A percentile compares a stretch with the other conserved stretches of the same genome.
phyloP scores from a whole-genome alignment of 92 coral and sea anemone genomes.

The Palythoa grandis region DNA sequence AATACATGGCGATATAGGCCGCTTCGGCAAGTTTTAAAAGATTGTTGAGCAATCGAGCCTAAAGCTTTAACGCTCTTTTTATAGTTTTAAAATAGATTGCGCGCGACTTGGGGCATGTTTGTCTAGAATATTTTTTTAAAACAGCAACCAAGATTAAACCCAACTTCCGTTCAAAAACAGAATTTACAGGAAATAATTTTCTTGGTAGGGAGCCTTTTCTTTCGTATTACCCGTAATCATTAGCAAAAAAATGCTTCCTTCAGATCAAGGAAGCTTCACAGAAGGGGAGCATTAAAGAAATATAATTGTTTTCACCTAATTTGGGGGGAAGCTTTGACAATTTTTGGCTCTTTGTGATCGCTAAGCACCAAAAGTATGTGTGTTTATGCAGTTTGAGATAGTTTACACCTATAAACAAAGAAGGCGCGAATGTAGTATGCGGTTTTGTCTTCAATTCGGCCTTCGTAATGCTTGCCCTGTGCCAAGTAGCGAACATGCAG shows the following conservation, averaged over 20 bases:
- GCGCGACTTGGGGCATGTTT: slow-evolving; percentile 58
- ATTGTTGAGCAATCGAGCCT: slow-evolving; percentile 10
- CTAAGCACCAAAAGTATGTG: slow-evolving; percentile 78
- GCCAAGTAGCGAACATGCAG: slow-evolving; percentile 32
- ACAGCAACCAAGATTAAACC: slow-evolving; percentile 80
- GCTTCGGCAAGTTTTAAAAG: slow-evolving; percentile 37
- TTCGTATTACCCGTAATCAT: slow-evolving; percentile 77
- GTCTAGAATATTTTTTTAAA: slow-evolving; percentile 49
- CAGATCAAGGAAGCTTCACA: slow-evolving; percentile 38
- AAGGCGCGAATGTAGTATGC: slow-evolving; percentile 66
- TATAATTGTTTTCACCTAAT: background rate
- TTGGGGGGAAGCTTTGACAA: slow-evolving; percentile 40
- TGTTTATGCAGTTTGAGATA: slow-evolving; percentile 68
- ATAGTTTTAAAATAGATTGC: slow-evolving; percentile 50
- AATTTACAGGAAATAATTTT: slow-evolving; percentile 93
- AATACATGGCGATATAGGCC: slow-evolving; percentile 51
- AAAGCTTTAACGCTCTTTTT: slow-evolving; percentile 52
- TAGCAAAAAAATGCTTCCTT: slow-evolving; percentile 64
- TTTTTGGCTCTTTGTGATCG: slow-evolving; percentile 45
- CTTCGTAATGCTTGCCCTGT: slow-evolving; percentile 11
- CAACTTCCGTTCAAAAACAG: slow-evolving; percentile 81
- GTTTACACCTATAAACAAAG: slow-evolving; percentile 79
- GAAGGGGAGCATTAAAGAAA: slow-evolving; percentile 24
- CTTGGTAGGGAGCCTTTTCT: slow-evolving; percentile 92
- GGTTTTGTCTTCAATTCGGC: slow-evolving; percentile 44